Evolutionary conservation across 2,888 invertebrate species (phyloP).

Genomic region (Limnephilus auricula): DNA sequence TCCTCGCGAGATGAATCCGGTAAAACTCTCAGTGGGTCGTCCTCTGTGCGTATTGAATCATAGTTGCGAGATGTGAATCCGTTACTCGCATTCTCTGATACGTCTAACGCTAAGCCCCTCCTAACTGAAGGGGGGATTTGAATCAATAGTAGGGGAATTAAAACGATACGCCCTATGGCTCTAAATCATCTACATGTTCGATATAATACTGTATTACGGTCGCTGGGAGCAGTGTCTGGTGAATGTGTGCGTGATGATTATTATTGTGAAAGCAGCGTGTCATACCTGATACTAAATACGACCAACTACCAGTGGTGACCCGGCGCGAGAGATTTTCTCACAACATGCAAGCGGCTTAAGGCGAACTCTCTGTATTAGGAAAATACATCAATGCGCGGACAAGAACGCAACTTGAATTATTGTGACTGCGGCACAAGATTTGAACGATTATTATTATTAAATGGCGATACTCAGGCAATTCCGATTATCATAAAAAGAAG

Average conservation of each 20-base stretch:
- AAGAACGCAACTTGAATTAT: background rate
- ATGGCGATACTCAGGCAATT: background rate
- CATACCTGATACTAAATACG: slow-evolving; percentile 1
- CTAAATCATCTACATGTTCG: slow-evolving; percentile 24
- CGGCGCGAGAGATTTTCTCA: background rate
- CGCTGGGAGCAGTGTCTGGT: background rate
- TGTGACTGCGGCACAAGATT: background rate
- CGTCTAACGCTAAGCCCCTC: slow-evolving; percentile 53
- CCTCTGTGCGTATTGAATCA: slow-evolving; percentile 47
- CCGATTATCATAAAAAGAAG: background rate
- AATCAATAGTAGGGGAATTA: background rate
- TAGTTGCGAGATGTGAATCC: slow-evolving; percentile 40
- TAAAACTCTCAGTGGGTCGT: slow-evolving; percentile 52
- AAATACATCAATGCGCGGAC: background rate
- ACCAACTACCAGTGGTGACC: background rate
- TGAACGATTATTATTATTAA: background rate
- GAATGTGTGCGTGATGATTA: slow-evolving; percentile 4
- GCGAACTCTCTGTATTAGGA: background rate
- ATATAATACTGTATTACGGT: slow-evolving; percentile 10
- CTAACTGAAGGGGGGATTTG: slow-evolving; percentile 38
- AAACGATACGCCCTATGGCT: slow-evolving; percentile 26
- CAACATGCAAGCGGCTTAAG: background rate
- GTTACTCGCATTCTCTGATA: slow-evolving; percentile 49
- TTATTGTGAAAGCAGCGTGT: slow-evolving; percentile 18
- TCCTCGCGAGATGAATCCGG: slow-evolving; percentile 26